Percentiles rank a stretch among this genome's conserved stretches.
phyloP scores from a whole-genome alignment of 2,797 vertebrate species.

The Periparus ater region DNA sequence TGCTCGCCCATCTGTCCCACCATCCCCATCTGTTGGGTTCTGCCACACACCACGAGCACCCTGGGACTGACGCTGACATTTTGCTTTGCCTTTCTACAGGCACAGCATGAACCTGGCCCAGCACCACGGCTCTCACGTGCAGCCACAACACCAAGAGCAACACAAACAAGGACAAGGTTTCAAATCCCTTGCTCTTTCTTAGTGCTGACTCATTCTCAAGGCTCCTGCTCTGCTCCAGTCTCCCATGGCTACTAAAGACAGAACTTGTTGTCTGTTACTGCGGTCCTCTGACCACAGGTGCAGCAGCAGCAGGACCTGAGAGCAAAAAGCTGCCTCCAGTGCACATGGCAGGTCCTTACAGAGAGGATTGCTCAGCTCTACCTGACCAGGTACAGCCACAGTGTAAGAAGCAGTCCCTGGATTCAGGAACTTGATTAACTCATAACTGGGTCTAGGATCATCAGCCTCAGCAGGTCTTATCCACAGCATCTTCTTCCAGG shows the following conservation, averaged over 20 bases:
- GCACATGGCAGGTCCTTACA: background rate
- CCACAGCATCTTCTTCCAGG: background rate
- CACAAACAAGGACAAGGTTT: background rate
- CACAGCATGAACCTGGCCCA: background rate
- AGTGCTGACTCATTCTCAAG: background rate
- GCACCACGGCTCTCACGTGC: accelerated
- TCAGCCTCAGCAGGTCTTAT: background rate
- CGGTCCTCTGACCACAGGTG: accelerated
- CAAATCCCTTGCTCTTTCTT: background rate
- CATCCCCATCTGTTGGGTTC: background rate
- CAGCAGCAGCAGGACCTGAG: background rate
- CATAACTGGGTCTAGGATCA: accelerated
- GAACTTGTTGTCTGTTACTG: background rate
- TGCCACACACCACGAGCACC: background rate
- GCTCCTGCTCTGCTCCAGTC: background rate
- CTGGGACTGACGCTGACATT: background rate
- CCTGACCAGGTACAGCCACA: accelerated
- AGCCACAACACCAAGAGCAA: background rate
- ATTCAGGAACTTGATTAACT: background rate
- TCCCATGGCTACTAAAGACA: background rate
- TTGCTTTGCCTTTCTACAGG: background rate
- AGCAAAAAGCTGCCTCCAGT: background rate
- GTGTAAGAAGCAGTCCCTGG: accelerated
- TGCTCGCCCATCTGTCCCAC: background rate
- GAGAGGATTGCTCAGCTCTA: background rate